Base-by-base conservation (phyloP, 2,888 invertebrate genomes). In the Drosophila ustulata region DNA sequence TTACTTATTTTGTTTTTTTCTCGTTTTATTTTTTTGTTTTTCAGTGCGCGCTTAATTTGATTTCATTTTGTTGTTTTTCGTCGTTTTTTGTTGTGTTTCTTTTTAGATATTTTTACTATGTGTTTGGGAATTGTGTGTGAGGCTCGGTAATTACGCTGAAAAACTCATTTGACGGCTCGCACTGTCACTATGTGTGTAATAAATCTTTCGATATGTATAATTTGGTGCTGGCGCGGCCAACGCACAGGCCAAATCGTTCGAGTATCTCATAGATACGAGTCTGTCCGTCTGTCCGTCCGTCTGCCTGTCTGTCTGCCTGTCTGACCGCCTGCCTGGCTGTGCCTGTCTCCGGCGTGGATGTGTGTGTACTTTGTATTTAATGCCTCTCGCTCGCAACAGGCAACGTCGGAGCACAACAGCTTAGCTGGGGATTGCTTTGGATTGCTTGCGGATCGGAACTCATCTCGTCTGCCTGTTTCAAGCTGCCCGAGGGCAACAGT, bases 101-200 rank as follows among this genome's bases (percentile, higher is more conserved):
- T 63, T 66, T 68, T 39, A 56, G 52, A 72, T 72, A 64, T 45
- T 47, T 72, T 67, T 64, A 71, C 67, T 58, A 66, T 71, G 71
- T 76, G 49, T 78, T 75, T 72, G 13, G 47, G 66, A 61, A 81
- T 76, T 78, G 73, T 83, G 70, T 83, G 83, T 83, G 82, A 84
- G 75, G 70, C 70, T 78, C 71, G 77, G 88, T 88, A 88, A 88
- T 90, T 90, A 90, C 88, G 78, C 77, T 86, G 82, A 83, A 88
- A 89, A 88, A 88, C 86, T 89, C 90, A 90, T 88, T 88, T 88
- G 88, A 83, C 86, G 88, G 74, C 83, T 80, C 83, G 83, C 86
- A 78, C 75, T 76, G 86, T 88, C 82, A 78, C 75, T 61, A 61
- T 65, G 66, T 71, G 73, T 73, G 90, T 78, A 89, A 88, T 88